Percentiles rank a stretch among this genome's conserved stretches.
These are phyloP conservation scores for Torymus aiolomorphi DNA, from an alignment of 2,888 invertebrate genomes.

Conservation along the genomic window DNA sequence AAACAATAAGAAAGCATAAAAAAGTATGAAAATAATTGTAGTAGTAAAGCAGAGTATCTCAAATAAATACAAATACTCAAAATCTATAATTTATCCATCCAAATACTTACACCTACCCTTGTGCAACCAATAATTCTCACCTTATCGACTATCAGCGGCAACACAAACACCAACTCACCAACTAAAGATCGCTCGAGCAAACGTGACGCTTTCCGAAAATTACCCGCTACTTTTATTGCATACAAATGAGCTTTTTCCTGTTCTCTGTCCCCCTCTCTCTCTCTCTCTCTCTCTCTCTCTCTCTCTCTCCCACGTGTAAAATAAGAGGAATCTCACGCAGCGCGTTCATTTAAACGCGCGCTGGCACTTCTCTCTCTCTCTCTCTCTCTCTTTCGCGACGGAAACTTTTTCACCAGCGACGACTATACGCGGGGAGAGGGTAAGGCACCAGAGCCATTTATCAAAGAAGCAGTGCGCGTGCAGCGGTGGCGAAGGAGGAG, in stretches of 20 bases:
- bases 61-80: no score
- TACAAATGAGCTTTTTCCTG: conserved; percentile 38
- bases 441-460: conserved; percentile 44
- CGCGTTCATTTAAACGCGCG: conserved; percentile 32
- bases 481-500: neutral
- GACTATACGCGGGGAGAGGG: conserved; percentile 3
- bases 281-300: no score
- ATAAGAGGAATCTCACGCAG: conserved; percentile 20
- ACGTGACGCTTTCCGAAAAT: conserved; percentile 21
- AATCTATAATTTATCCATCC: no score
- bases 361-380: conserved; percentile 19
- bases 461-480: conserved; percentile 35
- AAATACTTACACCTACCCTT: no score
- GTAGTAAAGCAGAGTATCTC: no score
- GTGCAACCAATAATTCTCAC: no score
- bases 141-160: no score
- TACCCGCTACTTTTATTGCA: conserved; percentile 10
- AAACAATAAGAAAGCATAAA: no score
- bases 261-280: no score
- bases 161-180: no score
- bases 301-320: neutral
- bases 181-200: no score
- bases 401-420: conserved; percentile 14
- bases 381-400: neutral
- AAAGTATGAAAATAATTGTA: no score